Conservation (phyloP, 1,140 invertebrate species). For the Eumeta japonica region DNA sequence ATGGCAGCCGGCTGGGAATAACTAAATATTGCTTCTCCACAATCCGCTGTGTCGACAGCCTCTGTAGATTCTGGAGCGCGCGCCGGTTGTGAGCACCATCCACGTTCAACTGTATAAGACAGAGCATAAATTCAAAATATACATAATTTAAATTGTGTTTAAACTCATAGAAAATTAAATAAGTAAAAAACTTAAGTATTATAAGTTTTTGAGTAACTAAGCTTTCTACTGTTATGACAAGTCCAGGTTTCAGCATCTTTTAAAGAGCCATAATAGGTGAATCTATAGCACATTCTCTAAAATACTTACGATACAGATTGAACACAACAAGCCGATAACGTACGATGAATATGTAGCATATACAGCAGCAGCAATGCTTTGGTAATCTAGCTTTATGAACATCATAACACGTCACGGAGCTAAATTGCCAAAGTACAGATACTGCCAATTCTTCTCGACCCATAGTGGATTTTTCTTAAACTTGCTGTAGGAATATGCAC, state of each 20-base stretch:
- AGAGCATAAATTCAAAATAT: background rate
- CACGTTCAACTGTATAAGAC: constrained; percentile 13
- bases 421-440: constrained; percentile 88
- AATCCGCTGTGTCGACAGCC: constrained; percentile 27
- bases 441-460: background rate
- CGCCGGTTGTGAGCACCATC: constrained; percentile 33
- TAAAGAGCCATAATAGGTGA: too few relatives aligned
- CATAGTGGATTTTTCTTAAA: background rate
- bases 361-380: constrained; percentile 70
- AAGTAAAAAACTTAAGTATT: background rate
- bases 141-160: background rate
- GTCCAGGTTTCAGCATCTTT: too few relatives aligned
- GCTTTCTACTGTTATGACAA: too few relatives aligned
- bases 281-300: too few relatives aligned
- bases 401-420: constrained; percentile 80
- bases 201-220: background rate
- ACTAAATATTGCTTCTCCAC: constrained; percentile 57
- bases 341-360: too few relatives aligned
- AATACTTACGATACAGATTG: too few relatives aligned
- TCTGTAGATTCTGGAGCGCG: constrained; percentile 27
- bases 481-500: too few relatives aligned
- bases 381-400: constrained; percentile 94
- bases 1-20: constrained; percentile 86
- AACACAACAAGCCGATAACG: too few relatives aligned
- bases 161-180: background rate